Evolutionary conservation across 2,888 invertebrate genomes (phyloP).

Genomic region (Odiellus spinosus): DNA sequence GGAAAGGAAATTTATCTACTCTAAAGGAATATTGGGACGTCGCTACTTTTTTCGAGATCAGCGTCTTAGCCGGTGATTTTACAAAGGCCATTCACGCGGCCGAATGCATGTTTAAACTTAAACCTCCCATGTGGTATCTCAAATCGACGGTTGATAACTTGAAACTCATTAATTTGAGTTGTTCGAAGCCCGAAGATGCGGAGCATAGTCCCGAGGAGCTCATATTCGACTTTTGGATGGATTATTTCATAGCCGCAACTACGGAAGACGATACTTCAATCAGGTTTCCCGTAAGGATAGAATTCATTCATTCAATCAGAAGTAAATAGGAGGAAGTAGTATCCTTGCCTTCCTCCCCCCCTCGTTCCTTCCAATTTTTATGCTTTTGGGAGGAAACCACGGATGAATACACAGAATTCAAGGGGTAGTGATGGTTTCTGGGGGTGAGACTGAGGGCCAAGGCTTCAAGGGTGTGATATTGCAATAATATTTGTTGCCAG

Average conservation of each 20-base stretch:
- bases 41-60: constrained; percentile 95
- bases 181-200: constrained; percentile 57
- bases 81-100: constrained; percentile 87
- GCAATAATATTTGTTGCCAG: too few relatives aligned
- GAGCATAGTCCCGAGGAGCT: constrained; percentile 53
- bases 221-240: constrained; percentile 88
- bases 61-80: constrained; percentile 91
- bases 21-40: constrained; percentile 98
- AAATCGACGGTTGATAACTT: constrained; percentile 96
- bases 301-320: too few relatives aligned
- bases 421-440: too few relatives aligned
- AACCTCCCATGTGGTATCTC: constrained; percentile 42
- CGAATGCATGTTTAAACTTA: constrained; percentile 39
- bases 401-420: too few relatives aligned
- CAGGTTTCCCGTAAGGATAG: constrained; percentile 58
- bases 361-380: too few relatives aligned
- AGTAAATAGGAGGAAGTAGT: too few relatives aligned
- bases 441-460: too few relatives aligned
- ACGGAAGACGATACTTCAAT: constrained; percentile 59
- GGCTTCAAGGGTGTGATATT: too few relatives aligned
- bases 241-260: constrained; percentile 90
- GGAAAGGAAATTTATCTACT: constrained; percentile 84
- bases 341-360: too few relatives aligned
- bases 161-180: constrained; percentile 70
- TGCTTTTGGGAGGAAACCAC: too few relatives aligned